These are phyloP conservation scores for Macrotis lagotis DNA, from an alignment of 2,113 vertebrate species.

Conservation along the genomic window DNA sequence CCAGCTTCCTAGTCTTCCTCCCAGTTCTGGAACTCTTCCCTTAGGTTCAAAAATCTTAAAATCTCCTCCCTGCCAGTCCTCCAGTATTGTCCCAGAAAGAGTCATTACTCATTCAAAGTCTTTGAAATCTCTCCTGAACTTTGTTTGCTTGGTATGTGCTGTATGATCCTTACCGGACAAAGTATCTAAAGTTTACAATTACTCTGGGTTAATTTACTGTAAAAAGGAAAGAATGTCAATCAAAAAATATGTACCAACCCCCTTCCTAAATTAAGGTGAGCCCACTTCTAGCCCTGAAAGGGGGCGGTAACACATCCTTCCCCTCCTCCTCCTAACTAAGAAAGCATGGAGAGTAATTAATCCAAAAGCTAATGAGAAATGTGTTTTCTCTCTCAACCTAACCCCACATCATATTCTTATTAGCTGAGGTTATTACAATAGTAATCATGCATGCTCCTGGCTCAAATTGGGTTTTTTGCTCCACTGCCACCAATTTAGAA, in stretches of 20 bases:
- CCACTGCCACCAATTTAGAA: conserved; percentile 88
- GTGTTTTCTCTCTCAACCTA: conserved; percentile 86
- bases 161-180: not conserved
- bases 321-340: conserved; percentile 81
- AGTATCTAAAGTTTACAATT: not conserved
- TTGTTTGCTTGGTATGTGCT: not conserved
- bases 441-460: conserved; percentile 86
- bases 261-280: conserved; percentile 73
- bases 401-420: conserved; percentile 88
- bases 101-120: not conserved
- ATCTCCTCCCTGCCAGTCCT: not conserved
- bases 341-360: conserved; percentile 88
- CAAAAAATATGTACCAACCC: not conserved
- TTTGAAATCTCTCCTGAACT: not conserved
- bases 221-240: not conserved
- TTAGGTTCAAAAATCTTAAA: not conserved
- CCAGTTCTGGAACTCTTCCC: not conserved
- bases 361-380: conserved; percentile 90
- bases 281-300: conserved; percentile 71
- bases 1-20: not conserved
- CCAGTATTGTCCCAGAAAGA: not conserved
- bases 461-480: conserved; percentile 88
- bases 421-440: conserved; percentile 89
- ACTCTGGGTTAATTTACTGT: not conserved
- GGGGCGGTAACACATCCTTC: conserved; percentile 72